Evolutionary conservation across 2,797 vertebrate species (phyloP), one percentile per base, ranked within the genome.

Genomic region (Babyrousa celebensis): DNA sequence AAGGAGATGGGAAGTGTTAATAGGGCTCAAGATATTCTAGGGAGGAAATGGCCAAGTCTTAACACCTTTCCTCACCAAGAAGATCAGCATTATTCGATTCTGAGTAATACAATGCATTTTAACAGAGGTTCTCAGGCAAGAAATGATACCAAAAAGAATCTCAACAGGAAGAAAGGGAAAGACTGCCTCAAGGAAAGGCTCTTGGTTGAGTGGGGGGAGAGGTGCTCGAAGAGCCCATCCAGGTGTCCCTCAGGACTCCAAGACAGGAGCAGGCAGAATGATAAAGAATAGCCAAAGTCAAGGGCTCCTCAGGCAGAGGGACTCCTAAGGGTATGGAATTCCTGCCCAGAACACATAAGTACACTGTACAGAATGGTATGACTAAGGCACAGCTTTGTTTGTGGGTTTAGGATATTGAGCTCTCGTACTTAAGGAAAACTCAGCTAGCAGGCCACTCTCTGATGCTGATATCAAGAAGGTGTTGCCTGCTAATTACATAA

Each of bases 401-500:
- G 21, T 36, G 85, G 52, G 52, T 78, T 92, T 60, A 12, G 16
- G 52, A 20, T 27, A 29, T 17, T 70, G n/a, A 72, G 25, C 27
- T 27, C 32, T 78, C 63, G 48, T 25, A 16, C 43, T 15, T 63
- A 71, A 43, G 65, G 77, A 88, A 82, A 88, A 72, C 21, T 88
- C 56, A 56, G 65, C 32, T 7, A n/a, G 25, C 43, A 11, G 70
- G 62, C 40, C n/a, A 56, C 62, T 88, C n/a, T 83, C 72, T 71
- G 84, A 23, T 63, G 70, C 32, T 3, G 1, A 40, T 87, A 75
- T 86, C 60, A 86, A 56, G 60, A 71, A 80, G 67, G 36, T 82
- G 23, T 91, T 70, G 60, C 48, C 43, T 74, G 48, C 62, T 65
- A 18, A 74, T 82, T 91, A 72, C 36, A 65, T 68, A 65, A 95